Conservation (phyloP, 1,140 invertebrate genomes). For the Philopotamus ludificatus region DNA sequence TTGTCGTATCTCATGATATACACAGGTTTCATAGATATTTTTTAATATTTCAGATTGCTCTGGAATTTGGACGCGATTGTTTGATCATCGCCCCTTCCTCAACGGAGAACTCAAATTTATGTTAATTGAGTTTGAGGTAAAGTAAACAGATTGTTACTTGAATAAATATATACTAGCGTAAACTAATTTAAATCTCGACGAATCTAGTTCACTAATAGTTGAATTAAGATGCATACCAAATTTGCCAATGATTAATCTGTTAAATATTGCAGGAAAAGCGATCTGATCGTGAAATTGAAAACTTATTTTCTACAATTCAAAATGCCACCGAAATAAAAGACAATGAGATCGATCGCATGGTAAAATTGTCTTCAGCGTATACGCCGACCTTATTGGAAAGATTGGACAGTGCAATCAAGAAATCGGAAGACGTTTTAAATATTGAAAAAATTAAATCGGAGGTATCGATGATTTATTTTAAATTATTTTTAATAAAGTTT, state of each 20-base stretch:
- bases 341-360: conserved; percentile 64
- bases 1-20: too few relatives aligned
- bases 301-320: conserved; percentile 74
- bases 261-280: conserved; percentile 65
- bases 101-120: conserved; percentile 81
- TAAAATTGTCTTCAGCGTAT: conserved; percentile 60
- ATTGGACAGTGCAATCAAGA: conserved; percentile 64
- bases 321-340: conserved; percentile 75
- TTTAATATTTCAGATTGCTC: too few relatives aligned
- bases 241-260: too few relatives aligned
- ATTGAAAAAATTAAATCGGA: conserved; percentile 56
- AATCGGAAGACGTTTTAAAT: conserved; percentile 59
- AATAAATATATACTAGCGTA: too few relatives aligned
- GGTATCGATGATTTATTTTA: conserved; percentile 45
- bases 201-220: too few relatives aligned
- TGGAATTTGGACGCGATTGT: conserved; percentile 70
- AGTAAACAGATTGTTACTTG: conserved; percentile 27
- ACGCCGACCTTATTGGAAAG: conserved; percentile 66
- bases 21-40: too few relatives aligned
- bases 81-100: conserved; percentile 81
- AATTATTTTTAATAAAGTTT: neutral
- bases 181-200: too few relatives aligned
- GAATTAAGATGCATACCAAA: neutral
- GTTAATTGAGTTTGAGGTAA: conserved; percentile 80
- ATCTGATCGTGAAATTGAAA: conserved; percentile 74